Evolutionary conservation across 2,888 invertebrate species (phyloP), one percentile per base, ranked within the genome.

Genomic region (Nasonovia ribisnigri): DNA sequence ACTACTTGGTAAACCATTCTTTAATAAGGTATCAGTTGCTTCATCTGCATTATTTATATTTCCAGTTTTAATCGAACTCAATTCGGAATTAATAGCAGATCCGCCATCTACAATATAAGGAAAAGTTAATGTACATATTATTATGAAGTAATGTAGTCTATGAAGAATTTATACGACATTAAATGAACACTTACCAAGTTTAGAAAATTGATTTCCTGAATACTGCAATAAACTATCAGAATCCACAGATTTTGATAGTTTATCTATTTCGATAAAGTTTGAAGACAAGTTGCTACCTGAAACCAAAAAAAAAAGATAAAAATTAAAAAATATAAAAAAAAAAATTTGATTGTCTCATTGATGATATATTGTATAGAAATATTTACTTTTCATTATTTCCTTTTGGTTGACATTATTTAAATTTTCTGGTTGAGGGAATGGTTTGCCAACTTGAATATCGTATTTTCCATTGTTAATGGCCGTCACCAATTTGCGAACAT

Each of bases 381-480:
- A 60, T 77, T 93, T 90, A 93, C 93, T 42, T 93, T 93, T 89
- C n/a, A 94, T 91, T 20, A 94, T 60, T 46, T 94, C 92, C 54
- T 95, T 95, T 8, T 95, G 94, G 77, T 95, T 95, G 0, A 95
- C 95, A 94, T 96, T 96, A 95, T 96, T 97, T 94, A 96, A 95
- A 60, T 91, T 94, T 95, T 97, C 97, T 3, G 96, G 95, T 1
- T 96, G 97, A 0, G 97, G 97, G 95, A 97, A 97, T 0, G 97
- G 97, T 95, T 96, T 96, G n/a, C 97, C 97, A 67, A 97, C 97
- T 95, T 98, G 97, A 95, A 98, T 98, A 95, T 98, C 98, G 95
- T 97, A 96, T 95, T 97, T 97, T 92, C 98, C 98, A 95, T 98
- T 98, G 95, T 97, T 97, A 92, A 99, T 98, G 16, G 98, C 98